Evolutionary conservation across 2,113 vertebrate genomes (phyloP).

Genomic region (Megaleporinus macrocephalus): DNA sequence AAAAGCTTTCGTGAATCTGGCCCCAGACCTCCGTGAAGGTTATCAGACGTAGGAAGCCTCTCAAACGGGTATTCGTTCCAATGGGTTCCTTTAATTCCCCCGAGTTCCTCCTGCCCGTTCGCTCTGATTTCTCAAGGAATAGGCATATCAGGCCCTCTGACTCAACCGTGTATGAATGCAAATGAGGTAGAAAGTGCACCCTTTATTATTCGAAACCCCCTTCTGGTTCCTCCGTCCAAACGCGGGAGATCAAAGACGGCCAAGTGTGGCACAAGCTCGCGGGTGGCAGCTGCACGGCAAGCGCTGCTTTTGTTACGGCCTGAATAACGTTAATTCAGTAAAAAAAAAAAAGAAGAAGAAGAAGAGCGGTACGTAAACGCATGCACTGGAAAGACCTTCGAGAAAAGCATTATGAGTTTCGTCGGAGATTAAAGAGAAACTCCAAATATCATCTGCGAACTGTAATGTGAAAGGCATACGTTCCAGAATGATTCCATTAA

Average conservation of each 20-base stretch:
- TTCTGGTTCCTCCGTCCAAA: conserved; percentile 28
- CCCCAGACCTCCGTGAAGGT: conserved; percentile 60
- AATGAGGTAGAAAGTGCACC: conserved; percentile 56
- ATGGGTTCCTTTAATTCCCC: conserved; percentile 56
- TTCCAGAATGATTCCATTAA: too few relatives aligned
- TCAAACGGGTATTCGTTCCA: conserved; percentile 65
- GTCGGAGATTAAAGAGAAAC: too few relatives aligned
- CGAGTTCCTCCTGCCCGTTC: conserved; percentile 15
- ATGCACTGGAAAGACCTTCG: neutral
- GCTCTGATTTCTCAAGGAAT: conserved; percentile 59
- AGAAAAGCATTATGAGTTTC: neutral
- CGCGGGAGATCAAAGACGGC: conserved; percentile 47
- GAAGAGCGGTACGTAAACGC: conserved; percentile 13
- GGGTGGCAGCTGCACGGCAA: neutral
- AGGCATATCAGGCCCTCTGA: conserved; percentile 52
- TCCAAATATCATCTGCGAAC: too few relatives aligned
- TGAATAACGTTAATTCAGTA: neutral
- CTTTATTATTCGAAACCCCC: conserved; percentile 56
- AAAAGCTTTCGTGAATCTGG: conserved; percentile 51
- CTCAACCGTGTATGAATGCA: conserved; percentile 65
- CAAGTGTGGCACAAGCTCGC: neutral
- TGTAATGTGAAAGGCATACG: too few relatives aligned
- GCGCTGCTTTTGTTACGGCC: conserved; percentile 27
- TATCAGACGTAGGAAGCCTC: conserved; percentile 60
- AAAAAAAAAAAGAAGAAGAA: too few relatives aligned